These are phyloP conservation scores for Rafetus swinhoei DNA, from an alignment of 2,113 vertebrate genomes.

Conservation along the genomic window DNA sequence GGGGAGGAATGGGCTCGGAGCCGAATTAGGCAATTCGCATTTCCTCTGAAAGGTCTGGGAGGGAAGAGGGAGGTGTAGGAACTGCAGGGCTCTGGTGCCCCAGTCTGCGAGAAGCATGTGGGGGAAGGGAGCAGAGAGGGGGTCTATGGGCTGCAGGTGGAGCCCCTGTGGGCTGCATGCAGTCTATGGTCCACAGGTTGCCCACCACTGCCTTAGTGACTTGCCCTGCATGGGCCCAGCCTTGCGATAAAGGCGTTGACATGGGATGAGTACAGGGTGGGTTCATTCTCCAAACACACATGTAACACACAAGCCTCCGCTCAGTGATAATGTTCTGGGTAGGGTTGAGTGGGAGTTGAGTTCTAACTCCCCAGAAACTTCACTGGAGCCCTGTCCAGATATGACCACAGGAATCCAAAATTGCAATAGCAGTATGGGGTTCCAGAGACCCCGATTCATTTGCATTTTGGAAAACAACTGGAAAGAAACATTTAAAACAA, in stretches of 20 bases:
- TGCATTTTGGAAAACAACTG: conserved; percentile 41
- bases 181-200: no score
- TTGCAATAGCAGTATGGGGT: neutral
- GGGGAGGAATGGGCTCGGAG: no score
- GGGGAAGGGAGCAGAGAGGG: no score
- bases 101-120: no score
- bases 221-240: neutral
- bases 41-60: no score
- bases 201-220: no score
- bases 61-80: no score
- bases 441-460: neutral
- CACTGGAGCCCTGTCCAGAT: neutral
- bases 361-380: neutral
- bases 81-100: no score
- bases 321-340: neutral
- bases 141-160: no score
- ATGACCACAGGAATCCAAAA: neutral
- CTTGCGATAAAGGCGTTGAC: neutral
- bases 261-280: neutral
- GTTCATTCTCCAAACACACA: neutral
- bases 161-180: no score
- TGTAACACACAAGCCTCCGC: neutral
- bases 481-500: conserved; percentile 26
- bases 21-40: no score
- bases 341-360: no score